Conservation (phyloP, 2,797 vertebrate genomes). For the Enteromius radiatus region DNA sequence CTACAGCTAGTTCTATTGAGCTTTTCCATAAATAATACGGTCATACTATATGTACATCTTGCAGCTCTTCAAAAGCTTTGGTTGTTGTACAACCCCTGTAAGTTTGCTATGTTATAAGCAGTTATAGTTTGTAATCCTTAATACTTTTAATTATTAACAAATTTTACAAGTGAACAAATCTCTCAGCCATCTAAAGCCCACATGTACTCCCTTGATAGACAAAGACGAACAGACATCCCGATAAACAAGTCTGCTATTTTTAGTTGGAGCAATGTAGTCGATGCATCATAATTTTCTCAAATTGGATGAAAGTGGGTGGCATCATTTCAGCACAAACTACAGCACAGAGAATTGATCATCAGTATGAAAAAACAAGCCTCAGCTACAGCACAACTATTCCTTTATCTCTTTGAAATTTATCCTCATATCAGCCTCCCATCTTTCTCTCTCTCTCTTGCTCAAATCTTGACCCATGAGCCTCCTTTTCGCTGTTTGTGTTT, state of each 20-base stretch:
- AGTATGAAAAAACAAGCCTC: slow-evolving; percentile 62
- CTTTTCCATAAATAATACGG: neutral
- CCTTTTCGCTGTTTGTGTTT: slow-evolving; percentile 57
- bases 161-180: neutral
- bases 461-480: slow-evolving; percentile 51
- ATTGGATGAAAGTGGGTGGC: slow-evolving; percentile 13
- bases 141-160: neutral
- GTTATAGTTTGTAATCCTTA: neutral
- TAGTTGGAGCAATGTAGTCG: slow-evolving; percentile 29
- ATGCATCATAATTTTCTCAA: slow-evolving; percentile 29
- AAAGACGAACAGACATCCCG: neutral
- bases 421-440: slow-evolving; percentile 41
- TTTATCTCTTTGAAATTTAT: slow-evolving; percentile 59
- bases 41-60: neutral
- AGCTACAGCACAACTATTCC: slow-evolving; percentile 65
- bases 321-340: slow-evolving; percentile 27
- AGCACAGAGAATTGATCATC: slow-evolving; percentile 56
- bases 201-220: neutral
- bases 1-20: neutral
- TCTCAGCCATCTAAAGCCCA: neutral
- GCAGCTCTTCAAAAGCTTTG: neutral
- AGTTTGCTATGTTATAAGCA: neutral
- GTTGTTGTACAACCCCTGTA: neutral
- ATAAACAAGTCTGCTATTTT: slow-evolving; percentile 16
- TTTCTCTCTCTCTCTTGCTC: slow-evolving; percentile 53